Evolutionary conservation across 1,140 invertebrate genomes (phyloP), one percentile per base, ranked within the genome.

Genomic region (Saccostrea cuccullata): DNA sequence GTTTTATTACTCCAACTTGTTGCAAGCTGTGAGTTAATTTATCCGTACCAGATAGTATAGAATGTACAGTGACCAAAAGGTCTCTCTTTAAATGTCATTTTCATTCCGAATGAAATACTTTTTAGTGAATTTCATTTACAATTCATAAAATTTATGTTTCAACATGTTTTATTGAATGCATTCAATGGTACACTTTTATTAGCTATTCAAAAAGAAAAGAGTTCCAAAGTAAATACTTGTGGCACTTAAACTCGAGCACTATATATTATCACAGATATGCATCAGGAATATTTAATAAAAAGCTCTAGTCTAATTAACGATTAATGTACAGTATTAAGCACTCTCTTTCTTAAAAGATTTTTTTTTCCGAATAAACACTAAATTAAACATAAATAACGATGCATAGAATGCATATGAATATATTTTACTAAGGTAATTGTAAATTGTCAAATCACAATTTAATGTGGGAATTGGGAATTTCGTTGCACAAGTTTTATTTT

Each of bases 21-120:
- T 23, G 70, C 23, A 30, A 73, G 70, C 30, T 30, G 70, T 73
- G 70, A 73, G 15, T 73, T 73, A 36, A 73, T 73, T 73, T 73
- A 73, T 73, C 13, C 15, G 70, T 73, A 73, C 70, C 70, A 73
- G 23, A 26, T 5, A 13, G 6, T 13, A 30, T 36, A 26, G 36
- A 73, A 73, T 73, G 70, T 73, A 36, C 30, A 73, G 15, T 73
- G 70, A 8, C 70, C 30, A 23, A 73, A 73, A 73, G 36, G 23
- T 73, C n/a, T 30, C 26, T 70, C 26, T 73, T 6, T 30, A 73
- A 13, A 23, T 73, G 70, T 26, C 70, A 73, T 73, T 36, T 73
- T 23, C 30, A 3, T 23, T 73, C 23, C 70, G 23, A 30, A 12
- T 30, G 70, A 73, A n/a, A 73, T 73, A 36, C 36, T 73, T 12